phyloP scores from a whole-genome alignment of 2,113 vertebrate genomes.

The Hemiscyllium ocellatum region DNA sequence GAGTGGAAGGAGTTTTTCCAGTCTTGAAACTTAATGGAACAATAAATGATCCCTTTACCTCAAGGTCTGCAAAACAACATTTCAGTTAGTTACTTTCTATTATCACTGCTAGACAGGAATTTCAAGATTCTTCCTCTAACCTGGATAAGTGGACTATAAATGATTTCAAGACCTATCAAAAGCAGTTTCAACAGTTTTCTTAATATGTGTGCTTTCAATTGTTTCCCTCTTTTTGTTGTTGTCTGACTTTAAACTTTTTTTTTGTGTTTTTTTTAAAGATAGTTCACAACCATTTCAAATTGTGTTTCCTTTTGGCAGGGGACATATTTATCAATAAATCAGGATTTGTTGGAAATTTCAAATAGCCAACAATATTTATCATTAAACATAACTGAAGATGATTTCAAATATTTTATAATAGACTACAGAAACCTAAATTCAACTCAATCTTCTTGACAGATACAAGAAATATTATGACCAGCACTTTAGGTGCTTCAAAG shows the following conservation, averaged over 20 bases:
- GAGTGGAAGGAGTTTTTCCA: conserved; percentile 13
- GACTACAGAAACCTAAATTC: background rate
- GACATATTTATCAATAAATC: background rate
- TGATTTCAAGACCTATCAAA: background rate
- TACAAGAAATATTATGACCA: background rate
- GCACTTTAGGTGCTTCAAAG: background rate
- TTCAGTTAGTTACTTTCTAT: background rate
- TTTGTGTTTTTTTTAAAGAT: background rate
- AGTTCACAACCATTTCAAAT: background rate
- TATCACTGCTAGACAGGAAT: background rate
- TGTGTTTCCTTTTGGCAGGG: background rate
- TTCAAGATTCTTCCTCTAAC: background rate
- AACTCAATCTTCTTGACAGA: background rate
- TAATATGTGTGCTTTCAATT: background rate
- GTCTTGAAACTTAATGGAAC: background rate
- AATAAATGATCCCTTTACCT: conserved; percentile 1
- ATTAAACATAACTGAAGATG: background rate
- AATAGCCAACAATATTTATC: too few relatives aligned
- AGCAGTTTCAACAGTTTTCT: background rate
- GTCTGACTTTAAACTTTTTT: background rate
- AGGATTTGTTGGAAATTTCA: background rate
- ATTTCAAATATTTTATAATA: background rate
- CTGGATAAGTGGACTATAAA: background rate
- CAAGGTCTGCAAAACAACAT: background rate
- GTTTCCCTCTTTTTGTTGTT: background rate